Evolutionary conservation across 2,797 vertebrate genomes (phyloP).

Genomic region (Darevskia nairensis): DNA sequence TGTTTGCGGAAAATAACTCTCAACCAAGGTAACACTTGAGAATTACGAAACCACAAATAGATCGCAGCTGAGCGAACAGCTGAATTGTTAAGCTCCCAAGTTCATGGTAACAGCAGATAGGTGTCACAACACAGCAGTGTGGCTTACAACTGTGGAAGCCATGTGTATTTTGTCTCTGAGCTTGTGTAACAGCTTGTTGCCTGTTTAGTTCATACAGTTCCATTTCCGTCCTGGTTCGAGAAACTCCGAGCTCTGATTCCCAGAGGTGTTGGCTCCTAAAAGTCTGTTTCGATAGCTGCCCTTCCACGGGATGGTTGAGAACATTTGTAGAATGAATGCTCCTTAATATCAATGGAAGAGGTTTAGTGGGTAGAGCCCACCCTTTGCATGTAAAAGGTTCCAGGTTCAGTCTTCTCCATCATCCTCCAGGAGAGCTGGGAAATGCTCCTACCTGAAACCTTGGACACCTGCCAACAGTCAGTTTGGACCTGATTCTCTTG

Average conservation of each 20-base stretch:
- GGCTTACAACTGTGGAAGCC: conserved; percentile 11
- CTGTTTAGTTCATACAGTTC: conserved; percentile 30
- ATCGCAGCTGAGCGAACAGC: conserved; percentile 69
- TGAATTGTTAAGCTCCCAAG: conserved; percentile 63
- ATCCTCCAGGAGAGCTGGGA: not conserved
- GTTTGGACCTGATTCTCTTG: too few relatives aligned
- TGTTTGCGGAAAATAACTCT: conserved; percentile 69
- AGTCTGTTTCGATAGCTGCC: conserved; percentile 26
- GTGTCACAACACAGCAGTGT: conserved; percentile 44
- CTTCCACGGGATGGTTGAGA: not conserved
- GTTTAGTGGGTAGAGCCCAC: too few relatives aligned
- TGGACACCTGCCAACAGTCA: not conserved
- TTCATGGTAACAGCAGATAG: conserved; percentile 60
- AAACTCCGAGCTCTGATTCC: conserved; percentile 14
- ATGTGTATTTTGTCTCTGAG: not conserved
- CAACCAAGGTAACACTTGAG: conserved; percentile 48
- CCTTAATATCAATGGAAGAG: not conserved
- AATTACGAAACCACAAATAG: conserved; percentile 68
- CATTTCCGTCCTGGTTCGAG: not conserved
- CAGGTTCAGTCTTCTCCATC: not conserved
- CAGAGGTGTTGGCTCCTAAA: not conserved
- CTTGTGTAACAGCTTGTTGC: conserved; percentile 27
- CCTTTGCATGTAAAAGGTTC: not conserved
- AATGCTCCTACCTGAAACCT: not conserved
- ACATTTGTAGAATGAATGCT: not conserved